A percentile compares a stretch with the other conserved stretches of the same genome.
These are phyloP conservation scores for Scartelaos histophorus DNA, from an alignment of 2,113 vertebrate genomes.

Conservation along the genomic window DNA sequence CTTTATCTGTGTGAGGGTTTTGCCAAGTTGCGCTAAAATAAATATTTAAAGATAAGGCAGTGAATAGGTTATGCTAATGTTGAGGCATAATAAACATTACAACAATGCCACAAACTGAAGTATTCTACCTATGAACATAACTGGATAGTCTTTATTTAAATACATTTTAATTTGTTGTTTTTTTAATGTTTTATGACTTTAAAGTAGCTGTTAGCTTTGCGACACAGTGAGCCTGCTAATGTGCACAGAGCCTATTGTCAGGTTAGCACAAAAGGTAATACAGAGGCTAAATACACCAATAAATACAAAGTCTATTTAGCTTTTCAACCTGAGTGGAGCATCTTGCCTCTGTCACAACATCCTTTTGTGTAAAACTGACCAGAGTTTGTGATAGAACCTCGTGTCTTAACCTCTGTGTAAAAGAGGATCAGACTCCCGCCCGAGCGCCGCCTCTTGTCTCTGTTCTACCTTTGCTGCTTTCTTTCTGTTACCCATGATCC, in stretches of 20 bases:
- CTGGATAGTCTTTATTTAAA: too few relatives aligned
- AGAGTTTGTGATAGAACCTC: neutral
- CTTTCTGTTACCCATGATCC: conserved; percentile 70
- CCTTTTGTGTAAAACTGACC: neutral
- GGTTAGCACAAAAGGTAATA: neutral
- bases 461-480: conserved; percentile 63
- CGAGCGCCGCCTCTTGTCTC: conserved; percentile 26
- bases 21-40: too few relatives aligned
- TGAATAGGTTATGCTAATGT: too few relatives aligned
- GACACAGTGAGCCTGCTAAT: too few relatives aligned
- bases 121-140: too few relatives aligned
- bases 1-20: too few relatives aligned
- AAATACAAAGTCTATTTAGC: neutral
- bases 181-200: too few relatives aligned
- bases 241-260: neutral
- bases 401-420: neutral
- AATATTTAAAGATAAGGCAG: too few relatives aligned
- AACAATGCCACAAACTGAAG: too few relatives aligned
- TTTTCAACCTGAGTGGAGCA: neutral
- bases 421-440: conserved; percentile 7
- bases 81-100: too few relatives aligned
- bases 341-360: neutral
- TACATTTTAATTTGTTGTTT: too few relatives aligned
- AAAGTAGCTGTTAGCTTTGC: too few relatives aligned
- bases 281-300: neutral